Evolutionary conservation across 92 coral and sea anemone genomes (phyloP).

Genomic region (Zoanthus gigantus): DNA sequence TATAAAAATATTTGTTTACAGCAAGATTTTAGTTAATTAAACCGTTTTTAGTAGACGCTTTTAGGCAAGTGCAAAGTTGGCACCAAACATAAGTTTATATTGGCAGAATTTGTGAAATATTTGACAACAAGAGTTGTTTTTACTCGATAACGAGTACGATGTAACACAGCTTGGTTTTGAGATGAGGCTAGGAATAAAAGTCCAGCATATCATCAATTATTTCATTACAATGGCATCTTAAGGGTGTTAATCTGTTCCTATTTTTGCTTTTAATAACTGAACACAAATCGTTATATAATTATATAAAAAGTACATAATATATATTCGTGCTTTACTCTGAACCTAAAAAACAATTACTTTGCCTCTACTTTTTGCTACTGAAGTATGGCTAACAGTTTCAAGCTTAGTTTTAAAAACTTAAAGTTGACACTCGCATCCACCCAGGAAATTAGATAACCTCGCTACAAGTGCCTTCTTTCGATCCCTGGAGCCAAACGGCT

Average conservation of each 20-base stretch:
- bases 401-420: background rate
- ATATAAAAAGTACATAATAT: background rate
- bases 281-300: background rate
- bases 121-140: too few species aligned
- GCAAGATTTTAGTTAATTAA: too few species aligned
- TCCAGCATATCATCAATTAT: background rate
- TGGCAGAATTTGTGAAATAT: too few species aligned
- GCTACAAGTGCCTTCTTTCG: conserved; percentile 9
- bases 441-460: conserved; percentile 13
- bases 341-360: background rate
- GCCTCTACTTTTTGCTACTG: background rate
- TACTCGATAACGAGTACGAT: too few species aligned
- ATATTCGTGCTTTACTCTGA: background rate
- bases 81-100: too few species aligned
- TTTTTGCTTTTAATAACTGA: background rate
- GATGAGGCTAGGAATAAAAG: background rate
- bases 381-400: background rate
- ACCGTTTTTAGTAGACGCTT: too few species aligned
- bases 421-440: conserved; percentile 10
- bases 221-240: background rate
- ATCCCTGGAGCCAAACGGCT: background rate
- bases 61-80: too few species aligned
- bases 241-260: background rate
- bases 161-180: too few species aligned
- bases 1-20: too few species aligned